Base-by-base conservation (phyloP, 2,797 vertebrate species). In the Macrochelys suwanniensis region DNA sequence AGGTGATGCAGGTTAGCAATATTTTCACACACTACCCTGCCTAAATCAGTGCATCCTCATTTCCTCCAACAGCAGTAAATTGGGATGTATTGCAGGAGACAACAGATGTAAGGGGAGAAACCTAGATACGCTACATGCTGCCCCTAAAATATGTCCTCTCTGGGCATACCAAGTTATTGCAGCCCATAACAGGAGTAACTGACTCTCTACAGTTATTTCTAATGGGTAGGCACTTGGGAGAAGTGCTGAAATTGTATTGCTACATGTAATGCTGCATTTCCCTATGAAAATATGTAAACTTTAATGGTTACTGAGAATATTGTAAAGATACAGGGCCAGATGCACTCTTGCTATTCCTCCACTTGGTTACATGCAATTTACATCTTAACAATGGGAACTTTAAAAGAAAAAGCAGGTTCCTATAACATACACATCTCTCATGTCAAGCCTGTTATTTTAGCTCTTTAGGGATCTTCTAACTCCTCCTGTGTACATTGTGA, bases 41-140 rank as follows among this genome's bases (percentile, higher is more conserved):
- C 56, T 81, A 56, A 87, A 78, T 31, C 78, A 16, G 71, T 17
- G 37, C n/a, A 94, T 19, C 57, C 90, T 85, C 88, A 23, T 87
- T 94, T 85, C 93, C 49, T 93, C n/a, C 83, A 92, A 59, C 13
- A 77, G 79, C 16, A 33, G 50, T 37, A 83, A 92, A 89, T 9
- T 88, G 77, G 88, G 86, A 71, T 37, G 47, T 80, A 76, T 16
- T 92, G n/a, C 50, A 82, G 89, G 85, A 90, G 33, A 68, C 49
- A 50, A 83, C 23, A 1, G 65, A 88, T 80, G 12, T 77, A 94
- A 84, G 86, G 4, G 79, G 13, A 90, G n/a, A 94, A 84, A 61
- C 25, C 68, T 49, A 91, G 31, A 65, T n/a, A 79, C 10, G 0
- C 0, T 11, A 68, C 26, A 82, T 33, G 80, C 5, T 26, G 19